Evolutionary conservation across 2,888 invertebrate species (phyloP).

Genomic region (Cantharis lateralis): DNA sequence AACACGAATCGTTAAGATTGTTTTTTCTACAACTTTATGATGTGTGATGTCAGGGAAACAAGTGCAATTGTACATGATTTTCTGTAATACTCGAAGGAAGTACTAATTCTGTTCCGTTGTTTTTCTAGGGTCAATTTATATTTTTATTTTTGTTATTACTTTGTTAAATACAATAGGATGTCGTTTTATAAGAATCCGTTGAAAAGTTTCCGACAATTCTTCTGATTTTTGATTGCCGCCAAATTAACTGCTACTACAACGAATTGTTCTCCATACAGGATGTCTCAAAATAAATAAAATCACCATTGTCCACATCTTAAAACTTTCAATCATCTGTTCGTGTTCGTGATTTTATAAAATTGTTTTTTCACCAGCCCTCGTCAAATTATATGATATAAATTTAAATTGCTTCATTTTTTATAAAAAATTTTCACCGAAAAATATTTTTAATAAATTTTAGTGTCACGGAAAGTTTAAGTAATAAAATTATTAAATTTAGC

Average conservation of each 20-base stretch:
- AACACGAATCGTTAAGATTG: constrained; percentile 35
- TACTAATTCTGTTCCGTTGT: constrained; percentile 35
- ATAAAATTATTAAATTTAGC: not conserved
- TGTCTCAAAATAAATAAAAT: constrained; percentile 3
- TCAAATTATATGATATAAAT: no score
- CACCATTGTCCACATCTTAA: not conserved
- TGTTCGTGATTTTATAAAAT: no score
- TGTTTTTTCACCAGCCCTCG: no score
- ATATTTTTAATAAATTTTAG: constrained; percentile 12
- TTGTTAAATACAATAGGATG: not conserved
- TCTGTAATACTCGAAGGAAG: constrained; percentile 33
- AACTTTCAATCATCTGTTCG: not conserved
- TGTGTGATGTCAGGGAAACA: constrained; percentile 34
- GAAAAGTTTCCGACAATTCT: not conserved
- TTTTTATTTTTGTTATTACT: constrained; percentile 14
- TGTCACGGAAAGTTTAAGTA: constrained; percentile 8
- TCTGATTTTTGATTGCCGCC: not conserved
- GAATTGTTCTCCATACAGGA: not conserved
- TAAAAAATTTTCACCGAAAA: not conserved
- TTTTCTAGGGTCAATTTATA: constrained; percentile 25
- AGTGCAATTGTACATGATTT: constrained; percentile 23
- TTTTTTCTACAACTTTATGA: constrained; percentile 34
- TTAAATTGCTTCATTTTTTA: not conserved
- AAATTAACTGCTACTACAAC: not conserved
- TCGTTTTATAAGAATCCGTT: not conserved